Evolutionary conservation across 2,113 vertebrate genomes (phyloP).

Genomic region (Labeo catla): DNA sequence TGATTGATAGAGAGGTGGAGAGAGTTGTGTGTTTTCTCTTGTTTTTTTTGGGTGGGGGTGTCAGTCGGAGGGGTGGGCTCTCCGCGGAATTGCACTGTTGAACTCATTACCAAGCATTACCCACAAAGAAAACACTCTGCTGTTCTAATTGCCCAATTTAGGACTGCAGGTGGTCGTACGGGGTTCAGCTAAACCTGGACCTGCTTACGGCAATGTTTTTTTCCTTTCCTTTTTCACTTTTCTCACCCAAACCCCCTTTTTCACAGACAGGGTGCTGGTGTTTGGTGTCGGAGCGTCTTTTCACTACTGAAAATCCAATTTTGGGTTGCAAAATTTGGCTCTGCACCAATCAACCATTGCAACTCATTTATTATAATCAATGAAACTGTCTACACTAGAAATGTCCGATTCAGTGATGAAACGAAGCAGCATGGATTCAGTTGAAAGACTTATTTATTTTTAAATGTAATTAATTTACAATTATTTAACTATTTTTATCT

Average conservation of each 20-base stretch:
- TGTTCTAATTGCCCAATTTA: slow-evolving; percentile 72
- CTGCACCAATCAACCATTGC: background rate
- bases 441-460: background rate
- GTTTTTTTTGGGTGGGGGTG: slow-evolving; percentile 40
- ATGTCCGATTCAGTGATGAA: background rate
- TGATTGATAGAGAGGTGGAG: slow-evolving; percentile 31
- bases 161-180: slow-evolving; percentile 68
- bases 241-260: background rate
- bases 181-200: slow-evolving; percentile 38
- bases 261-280: background rate
- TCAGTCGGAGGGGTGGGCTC: slow-evolving; percentile 63
- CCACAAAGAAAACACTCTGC: slow-evolving; percentile 69
- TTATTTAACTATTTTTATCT: background rate
- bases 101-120: slow-evolving; percentile 73
- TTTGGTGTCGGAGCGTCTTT: background rate
- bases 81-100: slow-evolving; percentile 64
- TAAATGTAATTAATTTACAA: background rate
- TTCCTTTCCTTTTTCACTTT: background rate
- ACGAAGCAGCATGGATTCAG: background rate
- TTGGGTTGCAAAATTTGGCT: background rate
- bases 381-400: background rate
- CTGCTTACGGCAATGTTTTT: slow-evolving; percentile 4
- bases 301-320: background rate
- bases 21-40: slow-evolving; percentile 45
- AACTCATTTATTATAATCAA: background rate